Conservation (phyloP, 2,113 vertebrate genomes). For the Glaucidium brasilianum region DNA sequence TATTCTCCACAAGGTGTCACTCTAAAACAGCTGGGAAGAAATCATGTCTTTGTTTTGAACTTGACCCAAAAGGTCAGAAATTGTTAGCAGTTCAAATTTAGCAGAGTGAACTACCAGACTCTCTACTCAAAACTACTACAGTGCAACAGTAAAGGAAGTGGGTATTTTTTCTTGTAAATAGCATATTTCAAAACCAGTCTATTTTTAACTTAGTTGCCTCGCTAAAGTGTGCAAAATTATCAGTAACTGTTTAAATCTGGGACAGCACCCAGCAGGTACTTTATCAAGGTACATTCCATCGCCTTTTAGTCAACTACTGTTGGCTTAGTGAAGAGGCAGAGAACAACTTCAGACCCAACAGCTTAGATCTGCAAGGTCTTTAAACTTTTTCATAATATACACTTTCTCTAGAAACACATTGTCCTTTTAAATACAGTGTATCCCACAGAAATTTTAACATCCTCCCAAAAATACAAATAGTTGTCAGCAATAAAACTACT, state of each 20-base stretch:
- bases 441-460: not conserved
- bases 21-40: not conserved
- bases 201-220: not conserved
- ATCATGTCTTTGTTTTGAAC: not conserved
- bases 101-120: not conserved
- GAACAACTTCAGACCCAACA: not conserved
- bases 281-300: not conserved
- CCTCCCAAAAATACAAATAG: not conserved
- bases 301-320: not conserved
- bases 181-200: not conserved
- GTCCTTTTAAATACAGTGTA: not conserved
- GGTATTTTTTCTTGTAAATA: not conserved
- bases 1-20: slow-evolving; percentile 51
- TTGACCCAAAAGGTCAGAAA: not conserved
- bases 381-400: not conserved
- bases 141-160: not conserved
- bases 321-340: not conserved
- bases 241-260: not conserved
- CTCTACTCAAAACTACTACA: not conserved
- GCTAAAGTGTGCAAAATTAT: not conserved
- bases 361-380: not conserved
- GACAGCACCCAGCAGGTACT: not conserved
- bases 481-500: not conserved
- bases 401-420: not conserved
- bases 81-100: not conserved